Percentiles rank a stretch among this genome's conserved stretches.
Conservation (phyloP, 2,888 invertebrate genomes). For the Drosophila paracracens region DNA sequence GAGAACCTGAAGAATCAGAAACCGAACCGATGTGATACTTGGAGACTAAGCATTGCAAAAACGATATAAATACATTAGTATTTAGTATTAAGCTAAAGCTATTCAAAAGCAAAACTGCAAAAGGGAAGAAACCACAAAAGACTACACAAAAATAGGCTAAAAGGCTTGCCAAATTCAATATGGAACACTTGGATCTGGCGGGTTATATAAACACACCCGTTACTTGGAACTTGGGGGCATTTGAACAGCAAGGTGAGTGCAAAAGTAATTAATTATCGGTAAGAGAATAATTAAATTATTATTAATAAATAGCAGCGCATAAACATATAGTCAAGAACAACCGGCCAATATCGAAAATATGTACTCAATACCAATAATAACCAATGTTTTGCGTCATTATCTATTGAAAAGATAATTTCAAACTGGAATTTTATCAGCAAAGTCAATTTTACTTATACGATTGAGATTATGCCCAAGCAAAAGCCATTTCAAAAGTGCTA, state of each 20-base stretch:
- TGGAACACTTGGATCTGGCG: constrained; percentile 84
- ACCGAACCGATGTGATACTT: constrained; percentile 72
- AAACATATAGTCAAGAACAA: neutral
- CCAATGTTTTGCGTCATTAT: neutral
- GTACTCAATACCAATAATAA: neutral
- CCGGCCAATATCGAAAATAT: neutral
- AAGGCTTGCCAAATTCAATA: constrained; percentile 59
- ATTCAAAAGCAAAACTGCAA: constrained; percentile 7
- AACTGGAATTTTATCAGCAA: constrained; percentile 24
- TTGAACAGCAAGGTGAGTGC: constrained; percentile 84
- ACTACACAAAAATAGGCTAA: constrained; percentile 31
- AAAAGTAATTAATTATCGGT: neutral
- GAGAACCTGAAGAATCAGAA: constrained; percentile 48
- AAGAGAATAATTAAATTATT: neutral
- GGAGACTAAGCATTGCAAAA: constrained; percentile 60
- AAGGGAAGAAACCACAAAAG: constrained; percentile 18
- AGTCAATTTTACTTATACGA: neutral
- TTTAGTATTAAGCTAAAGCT: constrained; percentile 32
- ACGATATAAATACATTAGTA: constrained; percentile 50
- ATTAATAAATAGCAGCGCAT: neutral
- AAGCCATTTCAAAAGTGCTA: neutral
- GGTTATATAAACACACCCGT: constrained; percentile 78
- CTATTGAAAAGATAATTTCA: neutral
- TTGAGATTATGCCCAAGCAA: neutral
- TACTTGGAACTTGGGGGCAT: constrained; percentile 81